Evolutionary conservation across 2,113 vertebrate genomes (phyloP), one percentile per base, ranked within the genome.

Genomic region (Haplochromis burtoni): DNA sequence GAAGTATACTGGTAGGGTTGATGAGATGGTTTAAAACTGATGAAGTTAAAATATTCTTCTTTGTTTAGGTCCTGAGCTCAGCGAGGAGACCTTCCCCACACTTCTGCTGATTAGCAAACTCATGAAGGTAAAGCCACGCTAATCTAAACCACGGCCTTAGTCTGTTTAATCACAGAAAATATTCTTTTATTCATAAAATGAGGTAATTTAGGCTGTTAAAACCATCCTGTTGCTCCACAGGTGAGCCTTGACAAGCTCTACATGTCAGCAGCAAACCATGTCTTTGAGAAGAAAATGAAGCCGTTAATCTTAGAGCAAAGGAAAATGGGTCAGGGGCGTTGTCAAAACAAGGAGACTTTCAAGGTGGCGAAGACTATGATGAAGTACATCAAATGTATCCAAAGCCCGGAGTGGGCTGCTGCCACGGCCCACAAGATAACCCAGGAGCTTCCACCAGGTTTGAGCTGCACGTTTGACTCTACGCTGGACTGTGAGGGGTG

Each of bases 21-120:
- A 78, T 19, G 21, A 31, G 8, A n/a, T 42, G 35, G 51, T 63
- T 81, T 57, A 24, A 38, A n/a, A 31, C 24, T 31, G 17, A 31
- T 31, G 26, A 31, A 78, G 10, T 26, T 49, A 21, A 66, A 53
- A 38, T 55, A 11, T 73, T 12, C 73, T 59, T 82, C 21, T 92
- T 6, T 93, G 14, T 91, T 83, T 83, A 99, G 99, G 97, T 94
- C 96, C 97, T 71, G 99, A 99, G 92, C 97, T 99, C 73, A 98
- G 95, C 81, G 98, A 98, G 81, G 97, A 99, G 86, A 97, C 98
- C 4, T 98, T 99, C 89, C 97, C 98, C 2, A 98, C 98, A 0
- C 94, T 99, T 61, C 97, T 99, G 21, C 78, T 99, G 57, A 98
- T 99, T 59, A 97, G 97, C 89, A 99, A 98, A 90, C 92, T 99